Evolutionary conservation across 1,140 invertebrate genomes (phyloP).

Genomic region (Dinoponera quadriceps): DNA sequence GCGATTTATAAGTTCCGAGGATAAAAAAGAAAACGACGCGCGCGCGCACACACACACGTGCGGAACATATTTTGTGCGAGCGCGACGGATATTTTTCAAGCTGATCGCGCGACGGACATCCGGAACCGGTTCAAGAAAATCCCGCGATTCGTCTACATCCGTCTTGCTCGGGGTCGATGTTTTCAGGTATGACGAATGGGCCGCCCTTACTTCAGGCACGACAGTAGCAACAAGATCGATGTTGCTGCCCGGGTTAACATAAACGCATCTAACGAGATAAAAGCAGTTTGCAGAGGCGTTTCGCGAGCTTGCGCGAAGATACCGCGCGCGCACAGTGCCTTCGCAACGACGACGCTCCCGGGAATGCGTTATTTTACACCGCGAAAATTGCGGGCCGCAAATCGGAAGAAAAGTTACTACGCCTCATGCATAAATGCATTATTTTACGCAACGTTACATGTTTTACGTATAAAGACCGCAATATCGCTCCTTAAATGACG

Average conservation of each 20-base stretch:
- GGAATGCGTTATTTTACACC: background rate
- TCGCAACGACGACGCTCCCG: background rate
- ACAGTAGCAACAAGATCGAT: slow-evolving; percentile 54
- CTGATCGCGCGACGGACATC: background rate
- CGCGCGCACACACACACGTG: no score
- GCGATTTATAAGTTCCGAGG: no score
- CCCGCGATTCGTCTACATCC: slow-evolving; percentile 37
- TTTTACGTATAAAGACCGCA: background rate
- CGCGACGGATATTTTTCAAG: background rate
- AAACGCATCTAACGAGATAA: slow-evolving; percentile 48
- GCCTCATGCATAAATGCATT: no score
- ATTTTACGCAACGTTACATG: no score
- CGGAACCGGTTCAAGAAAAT: slow-evolving; percentile 11
- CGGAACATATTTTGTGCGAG: no score
- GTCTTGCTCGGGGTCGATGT: slow-evolving; percentile 42
- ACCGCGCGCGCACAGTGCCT: background rate
- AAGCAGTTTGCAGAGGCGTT: background rate
- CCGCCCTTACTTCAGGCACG: slow-evolving; percentile 35
- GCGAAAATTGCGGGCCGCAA: background rate
- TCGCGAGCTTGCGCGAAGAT: background rate
- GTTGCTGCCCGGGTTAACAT: slow-evolving; percentile 24
- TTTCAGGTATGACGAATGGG: slow-evolving; percentile 55
- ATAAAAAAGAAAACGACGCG: no score
- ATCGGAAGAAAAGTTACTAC: background rate
- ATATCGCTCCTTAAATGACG: background rate